Evolutionary conservation across 2,888 invertebrate genomes (phyloP).

Genomic region (Spatulosminthurus flaviceps): DNA sequence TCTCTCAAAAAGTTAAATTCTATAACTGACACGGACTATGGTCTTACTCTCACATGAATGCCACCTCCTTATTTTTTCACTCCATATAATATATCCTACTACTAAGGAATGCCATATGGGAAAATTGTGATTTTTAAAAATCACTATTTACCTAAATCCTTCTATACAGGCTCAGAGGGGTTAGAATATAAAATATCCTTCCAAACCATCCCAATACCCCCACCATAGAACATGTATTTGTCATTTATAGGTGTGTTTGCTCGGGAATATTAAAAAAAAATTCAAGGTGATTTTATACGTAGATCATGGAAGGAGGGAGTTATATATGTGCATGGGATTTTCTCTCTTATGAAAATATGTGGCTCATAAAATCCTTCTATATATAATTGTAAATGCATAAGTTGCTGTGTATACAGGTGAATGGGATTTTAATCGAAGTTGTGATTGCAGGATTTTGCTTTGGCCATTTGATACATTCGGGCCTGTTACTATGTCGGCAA

Average conservation of each 20-base stretch:
- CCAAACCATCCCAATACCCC: background rate
- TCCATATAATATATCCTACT: no score
- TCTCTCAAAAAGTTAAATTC: background rate
- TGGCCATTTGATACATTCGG: slow-evolving; percentile 79
- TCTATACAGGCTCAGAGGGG: background rate
- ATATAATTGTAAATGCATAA: background rate
- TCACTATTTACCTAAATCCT: background rate
- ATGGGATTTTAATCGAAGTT: slow-evolving; percentile 32
- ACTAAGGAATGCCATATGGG: no score
- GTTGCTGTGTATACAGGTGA: background rate
- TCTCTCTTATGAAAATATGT: no score
- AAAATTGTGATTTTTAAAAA: no score
- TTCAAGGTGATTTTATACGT: no score
- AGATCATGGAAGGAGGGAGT: no score
- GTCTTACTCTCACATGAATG: slow-evolving; percentile 22
- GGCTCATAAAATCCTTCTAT: background rate
- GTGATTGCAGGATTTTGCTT: slow-evolving; percentile 76
- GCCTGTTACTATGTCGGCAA: slow-evolving; percentile 76
- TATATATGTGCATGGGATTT: no score
- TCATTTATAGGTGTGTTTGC: no score
- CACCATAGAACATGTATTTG: no score
- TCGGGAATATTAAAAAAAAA: no score
- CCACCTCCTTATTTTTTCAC: slow-evolving; percentile 9
- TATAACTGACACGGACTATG: background rate
- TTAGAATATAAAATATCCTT: background rate